Conservation (phyloP, 2,888 invertebrate species). For the Melanchra persicariae region DNA sequence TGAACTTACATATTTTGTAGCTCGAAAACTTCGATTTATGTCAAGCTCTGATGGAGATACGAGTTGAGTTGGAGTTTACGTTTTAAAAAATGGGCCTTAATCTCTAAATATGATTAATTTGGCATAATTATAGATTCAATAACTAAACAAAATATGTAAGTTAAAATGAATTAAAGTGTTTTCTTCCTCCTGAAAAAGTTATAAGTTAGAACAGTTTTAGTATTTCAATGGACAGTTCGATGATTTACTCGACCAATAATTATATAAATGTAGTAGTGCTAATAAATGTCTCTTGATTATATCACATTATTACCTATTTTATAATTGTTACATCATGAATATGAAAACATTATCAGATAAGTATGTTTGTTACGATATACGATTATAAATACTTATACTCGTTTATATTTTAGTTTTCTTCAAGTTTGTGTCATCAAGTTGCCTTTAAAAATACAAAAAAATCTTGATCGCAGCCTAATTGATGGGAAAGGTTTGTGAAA, state of each 20-base stretch:
- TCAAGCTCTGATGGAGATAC: too few relatives aligned
- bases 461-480: background rate
- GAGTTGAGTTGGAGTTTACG: too few relatives aligned
- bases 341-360: constrained; percentile 31
- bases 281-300: constrained; percentile 17
- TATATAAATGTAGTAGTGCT: constrained; percentile 12
- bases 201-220: background rate
- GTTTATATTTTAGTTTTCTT: background rate
- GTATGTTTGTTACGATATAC: constrained; percentile 13
- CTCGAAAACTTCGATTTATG: too few relatives aligned
- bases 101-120: too few relatives aligned
- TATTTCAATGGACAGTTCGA: background rate
- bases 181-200: background rate
- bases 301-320: constrained; percentile 31
- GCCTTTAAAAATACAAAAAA: background rate
- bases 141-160: background rate
- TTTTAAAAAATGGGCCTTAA: too few relatives aligned
- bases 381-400: background rate
- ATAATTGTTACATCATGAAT: constrained; percentile 44
- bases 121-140: background rate
- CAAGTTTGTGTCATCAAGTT: background rate
- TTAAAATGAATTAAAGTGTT: too few relatives aligned
- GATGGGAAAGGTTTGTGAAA: background rate
- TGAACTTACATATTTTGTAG: too few relatives aligned
- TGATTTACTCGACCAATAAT: constrained; percentile 15